Conservation (phyloP, 2,113 vertebrate species). For the Actenoides lindsayi region DNA sequence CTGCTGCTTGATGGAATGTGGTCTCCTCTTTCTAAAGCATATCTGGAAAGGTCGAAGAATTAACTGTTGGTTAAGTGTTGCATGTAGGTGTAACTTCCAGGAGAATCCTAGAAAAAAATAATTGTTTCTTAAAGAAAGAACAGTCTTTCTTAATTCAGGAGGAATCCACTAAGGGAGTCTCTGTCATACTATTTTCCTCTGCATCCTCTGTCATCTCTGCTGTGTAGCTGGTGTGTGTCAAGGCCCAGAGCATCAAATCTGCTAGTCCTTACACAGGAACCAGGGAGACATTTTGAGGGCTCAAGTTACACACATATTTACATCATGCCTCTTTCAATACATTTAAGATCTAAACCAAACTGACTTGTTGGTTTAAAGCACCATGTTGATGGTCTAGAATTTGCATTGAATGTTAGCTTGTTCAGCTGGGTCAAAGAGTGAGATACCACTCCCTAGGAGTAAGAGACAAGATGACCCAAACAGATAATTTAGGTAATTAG, state of each 20-base stretch:
- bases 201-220: neutral
- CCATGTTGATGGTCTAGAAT: neutral
- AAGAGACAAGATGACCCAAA: slow-evolving; percentile 29
- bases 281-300: neutral
- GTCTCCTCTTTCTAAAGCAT: neutral
- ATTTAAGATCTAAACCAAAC: neutral
- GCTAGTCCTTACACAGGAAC: neutral
- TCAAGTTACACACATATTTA: neutral
- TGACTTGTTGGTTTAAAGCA: neutral
- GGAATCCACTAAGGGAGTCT: neutral
- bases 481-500: slow-evolving; percentile 13
- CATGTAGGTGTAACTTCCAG: neutral
- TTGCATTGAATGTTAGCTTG: neutral
- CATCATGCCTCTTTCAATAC: neutral
- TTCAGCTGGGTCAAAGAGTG: neutral
- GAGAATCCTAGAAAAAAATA: neutral
- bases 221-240: neutral
- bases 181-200: neutral
- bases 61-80: neutral
- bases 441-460: neutral
- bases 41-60: neutral
- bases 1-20: neutral
- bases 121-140: neutral
- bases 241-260: neutral
- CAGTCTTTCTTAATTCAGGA: neutral